Conservation (phyloP, 2,888 invertebrate genomes). For the Scaptomyza polygonia region DNA sequence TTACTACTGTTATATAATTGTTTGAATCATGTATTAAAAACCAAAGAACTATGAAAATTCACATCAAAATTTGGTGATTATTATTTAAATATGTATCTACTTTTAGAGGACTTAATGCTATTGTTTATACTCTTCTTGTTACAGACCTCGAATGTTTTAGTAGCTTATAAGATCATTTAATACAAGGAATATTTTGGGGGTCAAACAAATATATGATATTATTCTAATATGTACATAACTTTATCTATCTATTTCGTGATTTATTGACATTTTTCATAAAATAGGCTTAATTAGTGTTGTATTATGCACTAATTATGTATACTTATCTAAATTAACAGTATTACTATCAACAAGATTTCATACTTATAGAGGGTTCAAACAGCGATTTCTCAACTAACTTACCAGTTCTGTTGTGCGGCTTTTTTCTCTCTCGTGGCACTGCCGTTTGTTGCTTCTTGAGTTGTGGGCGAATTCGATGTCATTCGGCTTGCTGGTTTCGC, state of each 20-base stretch:
- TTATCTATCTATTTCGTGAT: conserved; percentile 11
- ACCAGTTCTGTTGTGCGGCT: too few relatives aligned
- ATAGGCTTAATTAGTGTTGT: conserved; percentile 13
- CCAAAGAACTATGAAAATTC: neutral
- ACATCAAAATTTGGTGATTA: conserved; percentile 1
- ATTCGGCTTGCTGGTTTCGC: too few relatives aligned
- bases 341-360: too few relatives aligned
- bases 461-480: too few relatives aligned
- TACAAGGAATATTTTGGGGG: neutral
- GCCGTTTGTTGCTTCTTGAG: too few relatives aligned
- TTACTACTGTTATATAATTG: conserved; percentile 8
- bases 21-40: conserved; percentile 10
- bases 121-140: conserved; percentile 1
- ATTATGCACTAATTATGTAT: conserved; percentile 31
- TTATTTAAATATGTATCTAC: conserved; percentile 18
- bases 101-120: neutral
- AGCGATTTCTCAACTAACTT: too few relatives aligned
- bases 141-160: conserved; percentile 2
- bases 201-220: neutral
- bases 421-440: too few relatives aligned
- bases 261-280: conserved; percentile 6
- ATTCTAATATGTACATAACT: conserved; percentile 13
- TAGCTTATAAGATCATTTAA: conserved; percentile 5
- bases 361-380: too few relatives aligned
- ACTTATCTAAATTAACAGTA: conserved; percentile 31